Percentiles rank a stretch among this genome's conserved stretches.
These are phyloP conservation scores for Mya arenaria DNA, from an alignment of 1,140 invertebrate genomes.

Conservation along the genomic window DNA sequence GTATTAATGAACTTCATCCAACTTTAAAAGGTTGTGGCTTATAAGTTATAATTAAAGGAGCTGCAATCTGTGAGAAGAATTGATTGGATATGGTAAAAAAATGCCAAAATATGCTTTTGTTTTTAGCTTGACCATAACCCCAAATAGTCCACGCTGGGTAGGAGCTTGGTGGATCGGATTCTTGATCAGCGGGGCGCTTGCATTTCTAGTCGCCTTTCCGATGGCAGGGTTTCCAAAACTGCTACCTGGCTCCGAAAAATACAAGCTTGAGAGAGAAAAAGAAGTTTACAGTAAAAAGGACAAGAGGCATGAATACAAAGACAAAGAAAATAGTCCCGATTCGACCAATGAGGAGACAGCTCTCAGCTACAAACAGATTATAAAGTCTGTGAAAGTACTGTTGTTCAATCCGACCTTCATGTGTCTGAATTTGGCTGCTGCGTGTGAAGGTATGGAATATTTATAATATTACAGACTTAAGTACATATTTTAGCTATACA, in stretches of 20 bases:
- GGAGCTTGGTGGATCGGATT: conserved; percentile 86
- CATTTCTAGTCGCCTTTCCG: conserved; percentile 82
- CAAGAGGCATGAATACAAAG: conserved; percentile 82
- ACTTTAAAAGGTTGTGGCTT: too few species aligned
- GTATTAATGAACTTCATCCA: too few species aligned
- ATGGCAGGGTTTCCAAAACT: conserved; percentile 69
- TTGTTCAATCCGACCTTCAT: conserved; percentile 90
- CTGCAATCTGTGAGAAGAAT: too few species aligned
- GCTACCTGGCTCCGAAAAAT: conserved; percentile 68
- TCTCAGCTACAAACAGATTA: conserved; percentile 82
- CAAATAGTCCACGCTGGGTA: conserved; percentile 80
- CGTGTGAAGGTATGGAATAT: conserved; percentile 88
- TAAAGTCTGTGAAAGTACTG: conserved; percentile 85
- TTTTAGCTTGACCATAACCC: conserved; percentile 67
- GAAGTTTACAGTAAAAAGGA: conserved; percentile 82
- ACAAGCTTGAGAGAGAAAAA: conserved; percentile 62
- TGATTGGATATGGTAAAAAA: too few species aligned
- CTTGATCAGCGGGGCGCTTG: conserved; percentile 85
- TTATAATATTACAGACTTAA: too few species aligned
- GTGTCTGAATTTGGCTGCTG: conserved; percentile 89
- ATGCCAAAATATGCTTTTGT: too few species aligned
- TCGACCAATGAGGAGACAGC: conserved; percentile 6
- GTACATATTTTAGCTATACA: too few species aligned
- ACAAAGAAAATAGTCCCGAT: conserved; percentile 69
- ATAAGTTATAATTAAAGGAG: too few species aligned